Percentiles rank a stretch among this genome's conserved stretches.
These are phyloP conservation scores for Sceliomorpha sp. DNA, from an alignment of 2,888 invertebrate genomes.

Conservation along the genomic window DNA sequence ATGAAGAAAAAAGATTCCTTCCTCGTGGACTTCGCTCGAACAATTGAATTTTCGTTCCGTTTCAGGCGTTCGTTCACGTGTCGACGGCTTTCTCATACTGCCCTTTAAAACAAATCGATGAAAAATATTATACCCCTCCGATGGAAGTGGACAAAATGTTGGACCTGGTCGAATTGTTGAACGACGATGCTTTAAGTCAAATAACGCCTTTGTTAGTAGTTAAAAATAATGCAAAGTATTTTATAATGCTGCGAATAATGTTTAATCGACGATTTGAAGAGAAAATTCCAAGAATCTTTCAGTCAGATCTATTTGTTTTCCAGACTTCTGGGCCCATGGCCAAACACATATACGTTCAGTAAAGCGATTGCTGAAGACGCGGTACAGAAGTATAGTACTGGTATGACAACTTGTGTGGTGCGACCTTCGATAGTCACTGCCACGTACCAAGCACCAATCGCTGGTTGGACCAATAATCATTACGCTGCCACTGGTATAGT, in stretches of 20 bases:
- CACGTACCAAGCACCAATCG: slow-evolving; percentile 78
- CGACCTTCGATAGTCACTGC: slow-evolving; percentile 84
- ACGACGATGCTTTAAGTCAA: slow-evolving; percentile 65
- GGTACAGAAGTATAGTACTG: slow-evolving; percentile 81
- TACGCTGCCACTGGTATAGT: slow-evolving; percentile 85
- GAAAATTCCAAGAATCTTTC: neutral
- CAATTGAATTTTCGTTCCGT: slow-evolving; percentile 2
- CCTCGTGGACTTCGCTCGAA: too few relatives aligned
- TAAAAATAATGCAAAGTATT: neutral
- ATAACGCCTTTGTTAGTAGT: slow-evolving; percentile 68
- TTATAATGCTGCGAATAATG: too few relatives aligned
- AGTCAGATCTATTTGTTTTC: too few relatives aligned
- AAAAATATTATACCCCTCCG: slow-evolving; percentile 69
- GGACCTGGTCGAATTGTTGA: slow-evolving; percentile 66
- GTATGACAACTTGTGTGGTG: slow-evolving; percentile 85
- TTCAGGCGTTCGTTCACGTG: slow-evolving; percentile 73
- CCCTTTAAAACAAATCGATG: slow-evolving; percentile 67
- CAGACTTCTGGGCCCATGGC: slow-evolving; percentile 82
- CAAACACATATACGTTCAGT: slow-evolving; percentile 88
- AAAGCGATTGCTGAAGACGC: slow-evolving; percentile 87
- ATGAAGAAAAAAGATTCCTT: too few relatives aligned
- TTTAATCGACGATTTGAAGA: slow-evolving; percentile 1
- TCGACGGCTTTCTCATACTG: slow-evolving; percentile 78
- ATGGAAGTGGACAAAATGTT: slow-evolving; percentile 67
- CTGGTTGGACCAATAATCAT: slow-evolving; percentile 86